Base-by-base conservation (phyloP, 1,140 invertebrate genomes). In the Schmidtea mediterranea region DNA sequence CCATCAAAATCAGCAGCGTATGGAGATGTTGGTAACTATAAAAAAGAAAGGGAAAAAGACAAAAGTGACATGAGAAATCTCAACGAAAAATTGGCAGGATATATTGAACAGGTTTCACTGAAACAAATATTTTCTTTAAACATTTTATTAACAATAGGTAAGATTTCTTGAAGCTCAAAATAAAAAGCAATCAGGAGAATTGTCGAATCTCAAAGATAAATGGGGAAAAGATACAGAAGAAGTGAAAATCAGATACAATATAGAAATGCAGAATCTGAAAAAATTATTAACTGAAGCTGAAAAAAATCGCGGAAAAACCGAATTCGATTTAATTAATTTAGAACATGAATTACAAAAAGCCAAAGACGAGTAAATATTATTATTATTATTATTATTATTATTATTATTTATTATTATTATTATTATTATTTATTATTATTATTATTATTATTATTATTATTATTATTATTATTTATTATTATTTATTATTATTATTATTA, bases 91-190 rank as follows among this genome's bases (percentile, higher is more conserved):
- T 62, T 71, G 49, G 69, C 68, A 49, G 57, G 53, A 52, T 71
- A 71, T 57, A 71, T 71, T 51, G 69, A 71, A 50, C 1, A 65
- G 13, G 39, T 43, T 41, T 6, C 10, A 18, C 10, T 16, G 39
- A 16, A 22, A n/a, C n/a, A n/a, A n/a, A n/a, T n/a, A 6, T 47
- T 23, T 36, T 18, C 22, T 18, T 47, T 5, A 18, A 6, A 18
- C 3, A 47, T 6, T 36, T 37, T 41, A 6, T 49, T 48, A 50
- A 22, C n/a, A n/a, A 22, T 32, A 48, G 49, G 52, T 54, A 3
- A 26, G 53, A 19, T 71, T 70, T 52, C 56, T 71, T n/a, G 69
- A 71, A 50, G 69, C 69, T 18, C 66, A 69, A 52, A 67, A 66
- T 55, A 58, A 65, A 48, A 68, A 69, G 51, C 54, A 70, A 32